These are phyloP conservation scores for Actinopyga echinites DNA, from an alignment of 53 echinoderm and acorn worm species.

Conservation along the genomic window DNA sequence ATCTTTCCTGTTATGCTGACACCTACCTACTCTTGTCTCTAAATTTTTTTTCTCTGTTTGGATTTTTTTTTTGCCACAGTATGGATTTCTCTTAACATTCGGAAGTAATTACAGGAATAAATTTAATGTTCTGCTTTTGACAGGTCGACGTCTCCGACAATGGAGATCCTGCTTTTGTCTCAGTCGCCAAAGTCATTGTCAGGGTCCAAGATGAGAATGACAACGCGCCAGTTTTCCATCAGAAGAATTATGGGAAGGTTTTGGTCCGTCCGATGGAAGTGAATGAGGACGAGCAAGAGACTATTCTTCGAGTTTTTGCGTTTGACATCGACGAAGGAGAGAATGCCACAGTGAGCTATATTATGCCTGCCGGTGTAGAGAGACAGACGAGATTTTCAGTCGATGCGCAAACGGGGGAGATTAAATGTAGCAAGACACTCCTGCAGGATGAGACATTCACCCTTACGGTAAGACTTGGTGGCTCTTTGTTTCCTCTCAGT, in stretches of 20 bases:
- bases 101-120: no score
- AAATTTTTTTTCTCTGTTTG: no score
- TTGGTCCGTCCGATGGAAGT: conserved; percentile 61
- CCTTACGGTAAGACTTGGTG: conserved; percentile 62
- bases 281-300: conserved; percentile 44
- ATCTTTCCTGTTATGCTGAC: no score
- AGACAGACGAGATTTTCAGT: conserved; percentile 75
- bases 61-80: no score
- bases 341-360: conserved; percentile 85
- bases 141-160: conserved; percentile 90
- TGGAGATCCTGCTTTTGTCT: conserved; percentile 67
- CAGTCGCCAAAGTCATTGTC: conserved; percentile 74
- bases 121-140: not conserved
- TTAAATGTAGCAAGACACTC: conserved; percentile 70
- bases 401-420: conserved; percentile 75
- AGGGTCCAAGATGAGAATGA: conserved; percentile 81
- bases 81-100: no score
- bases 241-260: conserved; percentile 36
- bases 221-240: conserved; percentile 79
- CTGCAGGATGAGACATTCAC: conserved; percentile 63
- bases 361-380: conserved; percentile 57
- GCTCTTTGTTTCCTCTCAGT: not conserved
- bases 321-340: conserved; percentile 78
- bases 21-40: no score
- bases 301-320: conserved; percentile 71